A percentile compares a stretch with the other conserved stretches of the same genome.
Evolutionary conservation across 92 coral and sea anemone genomes (phyloP).

Genomic region (Chrysogorgia sp.): DNA sequence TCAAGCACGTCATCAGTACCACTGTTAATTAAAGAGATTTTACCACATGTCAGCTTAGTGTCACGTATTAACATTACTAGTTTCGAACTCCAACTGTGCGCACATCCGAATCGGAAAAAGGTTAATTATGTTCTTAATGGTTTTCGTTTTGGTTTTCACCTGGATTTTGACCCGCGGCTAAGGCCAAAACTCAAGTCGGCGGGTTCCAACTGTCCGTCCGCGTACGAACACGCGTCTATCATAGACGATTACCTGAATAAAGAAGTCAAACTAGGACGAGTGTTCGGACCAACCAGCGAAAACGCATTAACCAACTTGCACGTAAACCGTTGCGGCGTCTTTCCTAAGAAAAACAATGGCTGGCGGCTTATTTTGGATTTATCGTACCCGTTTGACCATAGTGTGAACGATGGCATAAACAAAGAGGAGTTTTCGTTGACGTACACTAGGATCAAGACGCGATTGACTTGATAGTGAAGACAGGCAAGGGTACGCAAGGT

Average conservation of each 20-base stretch:
- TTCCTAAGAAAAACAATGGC: not conserved
- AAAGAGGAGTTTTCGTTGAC: no score
- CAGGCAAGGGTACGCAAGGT: no score
- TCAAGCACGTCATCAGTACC: no score
- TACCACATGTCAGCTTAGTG: no score
- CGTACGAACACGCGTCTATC: not conserved
- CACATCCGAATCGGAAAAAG: not conserved
- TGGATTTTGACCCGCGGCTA: not conserved
- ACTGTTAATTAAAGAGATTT: no score
- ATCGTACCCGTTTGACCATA: constrained; percentile 1
- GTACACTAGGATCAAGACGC: no score
- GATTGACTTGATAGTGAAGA: no score
- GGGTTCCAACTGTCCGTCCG: not conserved
- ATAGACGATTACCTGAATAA: not conserved
- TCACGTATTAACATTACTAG: not conserved
- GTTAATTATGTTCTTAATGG: not conserved
- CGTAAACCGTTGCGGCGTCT: not conserved
- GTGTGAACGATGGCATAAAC: constrained; percentile 8
- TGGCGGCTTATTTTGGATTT: constrained; percentile 6
- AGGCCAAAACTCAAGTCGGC: not conserved
- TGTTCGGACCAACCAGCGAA: not conserved
- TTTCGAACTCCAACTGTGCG: not conserved
- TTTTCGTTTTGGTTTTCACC: not conserved
- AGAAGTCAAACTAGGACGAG: not conserved
- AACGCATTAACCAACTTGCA: not conserved